Evolutionary conservation across 2,113 vertebrate genomes (phyloP), one percentile per base, ranked within the genome.

Genomic region (Dicentrarchus labrax): DNA sequence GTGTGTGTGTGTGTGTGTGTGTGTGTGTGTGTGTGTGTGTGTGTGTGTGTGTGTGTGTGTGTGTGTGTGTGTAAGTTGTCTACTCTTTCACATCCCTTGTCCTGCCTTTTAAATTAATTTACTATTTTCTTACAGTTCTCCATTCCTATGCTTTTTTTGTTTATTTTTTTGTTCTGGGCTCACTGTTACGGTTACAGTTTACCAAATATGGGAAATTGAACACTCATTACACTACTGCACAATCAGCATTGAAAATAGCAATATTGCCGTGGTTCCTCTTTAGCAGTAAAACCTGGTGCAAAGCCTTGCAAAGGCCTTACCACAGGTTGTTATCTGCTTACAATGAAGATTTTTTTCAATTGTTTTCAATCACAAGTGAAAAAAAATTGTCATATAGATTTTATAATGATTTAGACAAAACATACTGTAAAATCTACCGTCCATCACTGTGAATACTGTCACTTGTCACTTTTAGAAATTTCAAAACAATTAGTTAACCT

Each of bases 91-190:
- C 11, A 4, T 9, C 12, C 45, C 3, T 12, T 47, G 41, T 9
- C 10, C n/a, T 59, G 12, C 13, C 9, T 45, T 45, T 60, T 12
- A 24, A 30, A 16, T 68, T 68, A 50, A 3, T 22, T 54, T 13
- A 4, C 17, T 17, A 30, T 24, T 21, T 12, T 45, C 4, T 15
- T 30, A 30, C 5, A 5, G 4, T 56, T 10, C 38, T 56, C 13
- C 4, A 5, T 47, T 62, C 19, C 36, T n/a, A n/a, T 47, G 5
- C 17, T 4, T 36, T 51, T 0, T 0, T 17, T 30, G 30, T 30
- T 17, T 4, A 19, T 51, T 0, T 0, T 17, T 30, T n/a, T 6
- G 3, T 53, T 13, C 3, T n/a, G 22, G 6, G 24, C n/a, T n/a
- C 21, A 47, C 45, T 47, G 45, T 47, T 47, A 30, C 30, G 30